These are phyloP conservation scores for Prolemur simus DNA, from an alignment of 2,113 vertebrate genomes.

Conservation along the genomic window DNA sequence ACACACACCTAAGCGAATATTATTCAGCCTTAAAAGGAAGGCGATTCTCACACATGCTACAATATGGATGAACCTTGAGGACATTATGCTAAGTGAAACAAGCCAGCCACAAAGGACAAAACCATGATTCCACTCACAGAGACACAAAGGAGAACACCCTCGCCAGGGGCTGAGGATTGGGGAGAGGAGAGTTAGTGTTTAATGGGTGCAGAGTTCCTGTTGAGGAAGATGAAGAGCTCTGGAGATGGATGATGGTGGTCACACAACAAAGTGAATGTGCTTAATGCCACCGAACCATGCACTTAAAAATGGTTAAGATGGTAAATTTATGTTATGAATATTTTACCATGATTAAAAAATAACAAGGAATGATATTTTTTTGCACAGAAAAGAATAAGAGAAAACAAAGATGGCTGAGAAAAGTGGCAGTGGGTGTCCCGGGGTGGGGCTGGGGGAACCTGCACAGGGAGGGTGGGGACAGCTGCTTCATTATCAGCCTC, in stretches of 20 bases:
- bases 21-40: background rate
- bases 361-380: background rate
- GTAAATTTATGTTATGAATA: background rate
- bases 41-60: background rate
- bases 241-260: background rate
- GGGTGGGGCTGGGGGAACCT: background rate
- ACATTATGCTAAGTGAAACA: background rate
- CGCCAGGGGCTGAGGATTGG: background rate
- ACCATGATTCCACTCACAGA: background rate
- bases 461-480: background rate
- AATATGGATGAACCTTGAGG: background rate
- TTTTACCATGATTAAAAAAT: background rate
- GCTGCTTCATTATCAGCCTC: background rate
- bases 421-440: background rate
- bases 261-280: background rate
- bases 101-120: background rate
- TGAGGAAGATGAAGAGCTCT: background rate
- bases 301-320: background rate
- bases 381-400: background rate
- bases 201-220: background rate
- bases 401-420: background rate
- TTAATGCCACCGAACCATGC: background rate
- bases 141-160: background rate
- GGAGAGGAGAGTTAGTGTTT: background rate
- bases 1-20: accelerated